phyloP scores from a whole-genome alignment of 2,797 vertebrate genomes.

The Columba guinea region DNA sequence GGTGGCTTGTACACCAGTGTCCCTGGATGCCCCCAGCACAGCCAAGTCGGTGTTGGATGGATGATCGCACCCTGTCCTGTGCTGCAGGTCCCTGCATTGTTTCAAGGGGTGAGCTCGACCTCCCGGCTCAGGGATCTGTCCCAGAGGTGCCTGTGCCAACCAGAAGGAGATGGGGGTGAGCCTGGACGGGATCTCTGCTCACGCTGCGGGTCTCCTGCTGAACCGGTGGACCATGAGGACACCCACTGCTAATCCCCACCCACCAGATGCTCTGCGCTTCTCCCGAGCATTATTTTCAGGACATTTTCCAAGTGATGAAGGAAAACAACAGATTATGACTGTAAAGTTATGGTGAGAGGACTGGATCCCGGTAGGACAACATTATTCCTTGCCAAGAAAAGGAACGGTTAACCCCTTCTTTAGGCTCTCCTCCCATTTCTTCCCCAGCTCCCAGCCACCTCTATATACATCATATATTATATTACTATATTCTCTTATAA shows the following conservation, averaged over 20 bases:
- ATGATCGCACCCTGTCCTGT: background rate
- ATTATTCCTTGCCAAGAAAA: conserved; percentile 27
- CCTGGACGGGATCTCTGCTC: background rate
- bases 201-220: background rate
- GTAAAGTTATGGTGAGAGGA: conserved; percentile 36
- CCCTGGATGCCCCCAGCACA: background rate
- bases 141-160: background rate
- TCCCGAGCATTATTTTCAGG: conserved; percentile 36
- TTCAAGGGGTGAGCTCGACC: background rate
- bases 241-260: conserved; percentile 21
- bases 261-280: conserved; percentile 32
- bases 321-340: conserved; percentile 55
- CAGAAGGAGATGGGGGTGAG: background rate
- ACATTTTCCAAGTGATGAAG: conserved; percentile 50
- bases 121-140: background rate
- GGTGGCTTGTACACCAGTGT: background rate
- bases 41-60: background rate
- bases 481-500: conserved; percentile 68
- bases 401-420: conserved; percentile 16
- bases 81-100: background rate
- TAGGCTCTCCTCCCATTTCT: conserved; percentile 1
- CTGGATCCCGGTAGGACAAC: conserved; percentile 8
- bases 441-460: background rate
- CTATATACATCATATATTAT: conserved; percentile 65
- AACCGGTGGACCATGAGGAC: conserved; percentile 14